A percentile compares a stretch with the other conserved stretches of the same genome.
Conservation (phyloP, 2,888 invertebrate genomes). For the Catocala sponsa region DNA sequence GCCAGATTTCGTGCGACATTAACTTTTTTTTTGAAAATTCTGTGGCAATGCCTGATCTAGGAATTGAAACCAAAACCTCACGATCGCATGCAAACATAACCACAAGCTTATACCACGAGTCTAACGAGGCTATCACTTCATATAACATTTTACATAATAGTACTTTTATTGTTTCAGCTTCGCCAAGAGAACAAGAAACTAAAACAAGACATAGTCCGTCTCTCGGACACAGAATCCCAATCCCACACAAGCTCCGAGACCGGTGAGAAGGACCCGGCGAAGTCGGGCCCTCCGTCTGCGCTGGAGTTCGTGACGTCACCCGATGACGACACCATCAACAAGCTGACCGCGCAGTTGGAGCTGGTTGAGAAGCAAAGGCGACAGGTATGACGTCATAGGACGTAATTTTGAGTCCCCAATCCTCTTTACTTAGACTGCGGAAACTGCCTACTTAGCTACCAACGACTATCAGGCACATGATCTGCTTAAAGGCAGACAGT, state of each 20-base stretch:
- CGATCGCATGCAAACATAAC: too few species aligned
- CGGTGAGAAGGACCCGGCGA: slow-evolving; percentile 43
- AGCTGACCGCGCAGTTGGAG: slow-evolving; percentile 78
- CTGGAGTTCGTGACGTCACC: slow-evolving; percentile 83
- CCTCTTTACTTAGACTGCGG: too few species aligned
- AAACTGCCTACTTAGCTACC: background rate
- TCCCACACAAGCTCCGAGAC: slow-evolving; percentile 53
- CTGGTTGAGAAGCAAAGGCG: slow-evolving; percentile 80
- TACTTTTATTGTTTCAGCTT: slow-evolving; percentile 56
- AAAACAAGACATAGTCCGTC: slow-evolving; percentile 65
- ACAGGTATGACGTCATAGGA: slow-evolving; percentile 60
- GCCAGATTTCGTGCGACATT: too few species aligned
- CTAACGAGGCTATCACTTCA: too few species aligned
- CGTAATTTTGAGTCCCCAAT: too few species aligned
- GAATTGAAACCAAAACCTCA: too few species aligned
- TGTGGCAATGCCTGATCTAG: too few species aligned
- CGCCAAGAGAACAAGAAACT: slow-evolving; percentile 78
- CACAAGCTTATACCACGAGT: too few species aligned
- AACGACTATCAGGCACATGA: too few species aligned
- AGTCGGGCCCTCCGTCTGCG: slow-evolving; percentile 70
- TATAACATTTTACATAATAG: too few species aligned
- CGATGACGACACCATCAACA: slow-evolving; percentile 81
- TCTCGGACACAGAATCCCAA: slow-evolving; percentile 52
- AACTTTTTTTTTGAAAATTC: too few species aligned
- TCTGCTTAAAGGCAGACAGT: too few species aligned